Evolutionary conservation across 2,113 vertebrate species (phyloP).

Genomic region (Urocynchramus pylzowi): DNA sequence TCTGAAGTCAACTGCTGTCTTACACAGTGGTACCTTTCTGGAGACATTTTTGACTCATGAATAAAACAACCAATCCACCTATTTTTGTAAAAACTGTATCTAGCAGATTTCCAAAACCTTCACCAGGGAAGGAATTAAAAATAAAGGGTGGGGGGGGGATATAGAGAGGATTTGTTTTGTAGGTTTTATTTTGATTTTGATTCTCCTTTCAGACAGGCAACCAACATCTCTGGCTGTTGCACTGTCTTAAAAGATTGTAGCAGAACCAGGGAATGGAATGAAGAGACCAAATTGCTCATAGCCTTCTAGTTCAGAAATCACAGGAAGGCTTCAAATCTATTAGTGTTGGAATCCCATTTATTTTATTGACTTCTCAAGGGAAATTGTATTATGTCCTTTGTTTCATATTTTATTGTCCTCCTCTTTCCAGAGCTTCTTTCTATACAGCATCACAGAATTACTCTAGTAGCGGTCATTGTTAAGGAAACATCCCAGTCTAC

Average conservation of each 20-base stretch:
- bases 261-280: background rate
- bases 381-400: background rate
- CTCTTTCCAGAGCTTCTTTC: background rate
- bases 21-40: background rate
- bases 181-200: background rate
- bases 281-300: background rate
- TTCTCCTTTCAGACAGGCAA: background rate
- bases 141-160: fast-evolving
- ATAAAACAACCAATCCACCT: background rate
- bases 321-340: background rate
- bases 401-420: background rate
- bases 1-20: background rate
- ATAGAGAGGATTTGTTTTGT: background rate
- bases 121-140: background rate
- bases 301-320: background rate
- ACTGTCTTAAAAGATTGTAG: background rate
- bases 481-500: background rate
- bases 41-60: background rate
- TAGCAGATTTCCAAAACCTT: background rate
- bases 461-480: background rate
- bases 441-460: background rate
- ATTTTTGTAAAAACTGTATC: background rate
- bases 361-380: background rate
- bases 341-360: background rate
- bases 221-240: background rate